Evolutionary conservation across 1,140 invertebrate species (phyloP).

Genomic region (Apis dorsata): DNA sequence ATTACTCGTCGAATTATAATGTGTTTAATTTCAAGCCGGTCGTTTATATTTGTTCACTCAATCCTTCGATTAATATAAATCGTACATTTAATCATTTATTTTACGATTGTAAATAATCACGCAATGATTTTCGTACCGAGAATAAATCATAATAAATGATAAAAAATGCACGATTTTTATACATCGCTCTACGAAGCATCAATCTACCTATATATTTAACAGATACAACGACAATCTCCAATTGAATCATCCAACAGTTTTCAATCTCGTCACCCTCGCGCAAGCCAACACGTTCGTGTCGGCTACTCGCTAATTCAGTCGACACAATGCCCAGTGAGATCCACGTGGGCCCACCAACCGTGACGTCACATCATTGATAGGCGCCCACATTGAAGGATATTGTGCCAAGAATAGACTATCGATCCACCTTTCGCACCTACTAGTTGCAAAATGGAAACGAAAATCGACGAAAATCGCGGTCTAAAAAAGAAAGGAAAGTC

Average conservation of each 20-base stretch:
- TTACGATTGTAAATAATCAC: too few relatives aligned
- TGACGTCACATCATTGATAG: slow-evolving; percentile 71
- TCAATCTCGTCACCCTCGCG: slow-evolving; percentile 20
- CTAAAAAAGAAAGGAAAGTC: too few relatives aligned
- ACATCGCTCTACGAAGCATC: too few relatives aligned
- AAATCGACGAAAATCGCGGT: neutral
- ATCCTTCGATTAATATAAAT: neutral
- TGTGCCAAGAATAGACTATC: slow-evolving; percentile 36
- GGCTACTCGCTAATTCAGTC: slow-evolving; percentile 5
- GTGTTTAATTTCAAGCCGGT: neutral
- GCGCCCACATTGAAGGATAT: slow-evolving; percentile 64
- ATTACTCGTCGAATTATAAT: neutral
- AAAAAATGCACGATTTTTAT: too few relatives aligned
- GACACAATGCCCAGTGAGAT: slow-evolving; percentile 31
- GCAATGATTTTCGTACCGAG: too few relatives aligned
- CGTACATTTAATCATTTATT: too few relatives aligned
- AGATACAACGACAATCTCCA: neutral
- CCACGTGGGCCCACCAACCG: slow-evolving; percentile 57
- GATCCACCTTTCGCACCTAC: slow-evolving; percentile 20
- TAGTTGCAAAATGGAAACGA: neutral
- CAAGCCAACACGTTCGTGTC: neutral
- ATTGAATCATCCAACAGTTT: slow-evolving; percentile 23
- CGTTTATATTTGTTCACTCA: neutral
- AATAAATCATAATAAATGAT: too few relatives aligned
- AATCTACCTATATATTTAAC: neutral